phyloP scores from a whole-genome alignment of 2,797 vertebrate genomes.

The Hippoglossus hippoglossus region DNA sequence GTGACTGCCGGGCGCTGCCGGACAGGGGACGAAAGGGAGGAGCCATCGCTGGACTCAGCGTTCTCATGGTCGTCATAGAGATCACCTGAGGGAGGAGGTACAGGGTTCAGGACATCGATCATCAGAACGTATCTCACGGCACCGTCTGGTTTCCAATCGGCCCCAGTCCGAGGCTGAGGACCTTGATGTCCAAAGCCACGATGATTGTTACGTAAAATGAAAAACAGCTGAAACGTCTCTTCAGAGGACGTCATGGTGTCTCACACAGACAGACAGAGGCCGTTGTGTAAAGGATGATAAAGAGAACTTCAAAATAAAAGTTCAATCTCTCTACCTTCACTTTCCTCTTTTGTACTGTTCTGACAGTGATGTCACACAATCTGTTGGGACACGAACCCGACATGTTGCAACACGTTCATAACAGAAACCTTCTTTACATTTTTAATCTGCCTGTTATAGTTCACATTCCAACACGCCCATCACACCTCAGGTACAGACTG shows the following conservation, averaged over 20 bases:
- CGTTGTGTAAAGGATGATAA: background rate
- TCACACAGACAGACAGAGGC: background rate
- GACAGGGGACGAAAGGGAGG: slow-evolving; percentile 17
- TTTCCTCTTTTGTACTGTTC: background rate
- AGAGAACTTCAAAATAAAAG: background rate
- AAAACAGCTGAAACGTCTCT: too few species aligned
- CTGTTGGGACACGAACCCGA: background rate
- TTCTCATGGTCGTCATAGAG: slow-evolving; percentile 33
- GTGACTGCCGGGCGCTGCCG: background rate
- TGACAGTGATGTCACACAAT: background rate
- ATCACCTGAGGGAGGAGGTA: slow-evolving; percentile 44
- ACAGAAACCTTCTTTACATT: background rate
- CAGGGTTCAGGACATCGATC: background rate
- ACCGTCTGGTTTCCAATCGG: too few species aligned
- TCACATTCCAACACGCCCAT: background rate
- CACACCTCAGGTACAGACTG: background rate
- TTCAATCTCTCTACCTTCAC: background rate
- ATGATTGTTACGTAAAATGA: too few species aligned
- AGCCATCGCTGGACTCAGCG: slow-evolving; percentile 39
- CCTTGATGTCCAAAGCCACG: too few species aligned
- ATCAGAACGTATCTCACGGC: too few species aligned
- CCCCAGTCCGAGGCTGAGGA: too few species aligned
- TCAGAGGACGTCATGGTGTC: too few species aligned
- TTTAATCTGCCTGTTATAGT: too few species aligned
- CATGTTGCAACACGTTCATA: background rate